Evolutionary conservation across 2,888 invertebrate species (phyloP), one percentile per base, ranked within the genome.

Genomic region (Lissonota sp.): DNA sequence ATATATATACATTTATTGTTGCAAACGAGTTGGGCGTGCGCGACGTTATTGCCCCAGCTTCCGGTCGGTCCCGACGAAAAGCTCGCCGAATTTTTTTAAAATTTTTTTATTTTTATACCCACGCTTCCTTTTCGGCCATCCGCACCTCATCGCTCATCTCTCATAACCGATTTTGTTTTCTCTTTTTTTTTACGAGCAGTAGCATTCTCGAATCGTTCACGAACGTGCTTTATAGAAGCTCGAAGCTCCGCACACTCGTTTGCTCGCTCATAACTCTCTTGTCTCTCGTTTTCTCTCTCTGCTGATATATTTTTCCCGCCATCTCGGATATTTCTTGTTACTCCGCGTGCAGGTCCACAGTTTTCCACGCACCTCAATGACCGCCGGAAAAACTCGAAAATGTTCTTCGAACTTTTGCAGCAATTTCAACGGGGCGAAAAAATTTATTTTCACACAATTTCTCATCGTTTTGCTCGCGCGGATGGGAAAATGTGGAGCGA

Each of bases 11-110:
- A 14, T 70, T 64, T 79, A 79, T 79, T 55, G 79, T 79, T 79
- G 74, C 79, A 74, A 79, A 79, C 79, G 63, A 74, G 79, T 79
- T 79, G 79, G 79, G 73, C 63, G 74, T 73, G 57, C 74, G 49
- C 39, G 71, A 81, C 78, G 80, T 77, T 81, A 81, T 78, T 81
- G 77, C 80, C 78, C 73, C 44, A 53, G 69, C 80, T 81, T 81
- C 78, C 77, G 80, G 69, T 81, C 67, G 26, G 26, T 26, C 3
- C 69, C 63, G 69, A 44, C 79, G 78, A 72, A 66, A 62, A 73
- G 53, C 72, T 62, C 53, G 39, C 66, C 72, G 70, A 78, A 80
- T 74, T 80, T 67, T 71, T n/a, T n/a, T n/a, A n/a, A n/a, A n/a
- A n/a, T 26, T 26, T 26, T 26, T 26, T 74, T 66, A 64, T 64